A percentile compares a stretch with the other conserved stretches of the same genome.
Evolutionary conservation across 2,888 invertebrate genomes (phyloP).

Genomic region (Lamellibrachia satsuma): DNA sequence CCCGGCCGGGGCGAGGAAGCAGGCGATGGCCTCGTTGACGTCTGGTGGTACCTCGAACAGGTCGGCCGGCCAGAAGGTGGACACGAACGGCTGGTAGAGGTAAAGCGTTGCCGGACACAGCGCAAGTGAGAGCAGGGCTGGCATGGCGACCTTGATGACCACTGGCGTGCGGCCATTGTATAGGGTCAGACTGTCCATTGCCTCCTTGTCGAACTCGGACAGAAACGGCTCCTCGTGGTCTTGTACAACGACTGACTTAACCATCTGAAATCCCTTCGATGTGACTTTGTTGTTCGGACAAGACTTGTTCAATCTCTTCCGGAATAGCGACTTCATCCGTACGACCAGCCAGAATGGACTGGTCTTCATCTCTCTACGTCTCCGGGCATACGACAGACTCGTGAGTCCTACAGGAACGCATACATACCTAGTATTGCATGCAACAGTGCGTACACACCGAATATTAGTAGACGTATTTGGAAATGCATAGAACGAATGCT

Average conservation of each 20-base stretch:
- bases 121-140: conserved; percentile 50
- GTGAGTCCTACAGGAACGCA: neutral
- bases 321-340: neutral
- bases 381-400: neutral
- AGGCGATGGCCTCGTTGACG: conserved; percentile 55
- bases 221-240: conserved; percentile 40
- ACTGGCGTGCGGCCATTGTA: conserved; percentile 46
- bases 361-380: neutral
- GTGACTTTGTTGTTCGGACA: neutral
- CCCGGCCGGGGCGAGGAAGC: conserved; percentile 55
- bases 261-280: neutral
- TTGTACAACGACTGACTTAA: neutral
- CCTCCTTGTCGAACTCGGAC: conserved; percentile 47
- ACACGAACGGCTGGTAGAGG: conserved; percentile 48
- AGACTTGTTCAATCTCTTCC: neutral
- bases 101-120: conserved; percentile 52
- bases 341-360: neutral
- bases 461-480: neutral
- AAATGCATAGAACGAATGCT: neutral
- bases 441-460: neutral
- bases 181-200: conserved; percentile 41
- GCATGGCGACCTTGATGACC: conserved; percentile 47
- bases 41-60: conserved; percentile 43
- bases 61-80: conserved; percentile 44
- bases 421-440: neutral